Evolutionary conservation across 2,113 vertebrate genomes (phyloP).

Genomic region (Sapayoa aenigma): DNA sequence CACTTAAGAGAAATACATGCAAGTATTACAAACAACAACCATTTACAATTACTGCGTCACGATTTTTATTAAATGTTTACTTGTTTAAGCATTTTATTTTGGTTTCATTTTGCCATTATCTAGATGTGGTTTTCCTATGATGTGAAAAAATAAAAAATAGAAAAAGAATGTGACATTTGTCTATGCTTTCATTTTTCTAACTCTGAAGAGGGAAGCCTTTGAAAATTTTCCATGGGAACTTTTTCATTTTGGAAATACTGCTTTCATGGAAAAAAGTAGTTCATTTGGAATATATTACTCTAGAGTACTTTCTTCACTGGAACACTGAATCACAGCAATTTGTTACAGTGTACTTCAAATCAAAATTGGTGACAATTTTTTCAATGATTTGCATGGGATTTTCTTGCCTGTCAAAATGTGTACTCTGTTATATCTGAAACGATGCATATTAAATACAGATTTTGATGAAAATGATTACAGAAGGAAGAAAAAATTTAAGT

Average conservation of each 20-base stretch:
- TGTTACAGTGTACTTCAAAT: background rate
- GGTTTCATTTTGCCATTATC: background rate
- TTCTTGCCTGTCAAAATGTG: background rate
- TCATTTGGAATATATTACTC: background rate
- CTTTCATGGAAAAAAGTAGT: background rate
- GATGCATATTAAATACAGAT: background rate
- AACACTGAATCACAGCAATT: background rate
- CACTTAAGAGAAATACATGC: background rate
- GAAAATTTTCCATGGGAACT: background rate
- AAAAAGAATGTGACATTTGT: background rate
- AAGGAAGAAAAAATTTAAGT: background rate
- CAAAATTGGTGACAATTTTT: background rate
- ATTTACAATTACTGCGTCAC: background rate
- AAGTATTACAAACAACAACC: background rate
- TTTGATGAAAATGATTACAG: background rate
- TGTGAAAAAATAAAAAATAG: fast-evolving
- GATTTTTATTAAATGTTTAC: background rate
- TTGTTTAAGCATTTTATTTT: background rate
- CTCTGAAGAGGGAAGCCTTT: background rate
- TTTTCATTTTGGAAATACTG: background rate
- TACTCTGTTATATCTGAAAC: background rate
- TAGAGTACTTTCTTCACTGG: background rate
- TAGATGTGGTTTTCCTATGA: background rate
- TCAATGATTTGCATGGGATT: background rate
- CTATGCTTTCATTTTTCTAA: background rate